A percentile compares a stretch with the other conserved stretches of the same genome.
These are phyloP conservation scores for Elysia crispata DNA, from an alignment of 2,888 invertebrate species.

Conservation along the genomic window DNA sequence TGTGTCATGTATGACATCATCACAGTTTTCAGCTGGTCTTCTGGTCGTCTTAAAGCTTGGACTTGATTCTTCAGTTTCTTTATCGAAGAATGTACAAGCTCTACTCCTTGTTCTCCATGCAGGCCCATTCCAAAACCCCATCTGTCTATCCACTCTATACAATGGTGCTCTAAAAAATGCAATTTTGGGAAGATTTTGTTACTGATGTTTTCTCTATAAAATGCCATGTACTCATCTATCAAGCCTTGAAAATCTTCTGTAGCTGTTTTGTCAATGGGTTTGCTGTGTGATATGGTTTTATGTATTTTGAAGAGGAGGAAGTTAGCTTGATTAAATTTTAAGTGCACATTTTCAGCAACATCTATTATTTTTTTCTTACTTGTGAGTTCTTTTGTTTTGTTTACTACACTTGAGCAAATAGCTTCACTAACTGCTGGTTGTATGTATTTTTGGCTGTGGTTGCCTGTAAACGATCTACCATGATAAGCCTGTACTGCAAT, in stretches of 20 bases:
- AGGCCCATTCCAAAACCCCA: conserved; percentile 31
- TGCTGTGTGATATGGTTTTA: conserved; percentile 12
- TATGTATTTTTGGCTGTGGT: not conserved
- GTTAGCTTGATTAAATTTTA: conserved; percentile 1
- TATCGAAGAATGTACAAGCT: conserved; percentile 23
- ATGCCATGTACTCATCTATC: conserved; percentile 22
- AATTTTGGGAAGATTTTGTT: conserved; percentile 10
- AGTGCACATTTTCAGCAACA: not conserved
- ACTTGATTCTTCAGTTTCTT: not conserved
- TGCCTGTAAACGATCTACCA: conserved; percentile 22
- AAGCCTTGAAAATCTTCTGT: not conserved
- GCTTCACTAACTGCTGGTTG: conserved; percentile 11
- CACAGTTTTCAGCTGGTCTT: conserved; percentile 11
- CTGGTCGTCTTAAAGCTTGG: not conserved
- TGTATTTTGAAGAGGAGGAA: conserved; percentile 9
- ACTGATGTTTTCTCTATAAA: not conserved
- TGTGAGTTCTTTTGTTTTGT: conserved; percentile 2
- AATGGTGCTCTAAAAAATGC: conserved; percentile 28
- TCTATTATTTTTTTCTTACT: not conserved
- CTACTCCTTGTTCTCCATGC: conserved; percentile 38
- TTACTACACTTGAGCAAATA: not conserved
- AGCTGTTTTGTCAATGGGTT: not conserved
- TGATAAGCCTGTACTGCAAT: not conserved
- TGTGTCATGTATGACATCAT: conserved; percentile 21
- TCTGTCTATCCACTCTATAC: conserved; percentile 24